Conservation (phyloP, 2,888 invertebrate species). For the Noctua pronuba region DNA sequence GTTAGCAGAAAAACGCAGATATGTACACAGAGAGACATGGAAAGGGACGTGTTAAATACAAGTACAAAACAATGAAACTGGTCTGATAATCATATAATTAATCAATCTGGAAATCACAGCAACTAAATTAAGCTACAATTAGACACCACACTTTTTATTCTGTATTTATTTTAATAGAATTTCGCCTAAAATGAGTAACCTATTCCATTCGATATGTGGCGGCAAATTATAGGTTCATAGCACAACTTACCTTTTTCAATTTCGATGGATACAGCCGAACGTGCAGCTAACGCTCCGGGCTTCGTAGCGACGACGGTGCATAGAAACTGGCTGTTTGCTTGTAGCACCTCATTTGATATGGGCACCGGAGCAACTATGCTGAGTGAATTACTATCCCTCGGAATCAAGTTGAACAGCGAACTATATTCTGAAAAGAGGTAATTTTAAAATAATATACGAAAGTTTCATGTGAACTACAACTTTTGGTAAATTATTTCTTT, state of each 20-base stretch:
- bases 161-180: neutral
- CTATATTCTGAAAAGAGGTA: conserved; percentile 64
- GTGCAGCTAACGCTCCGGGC: conserved; percentile 56
- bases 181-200: neutral
- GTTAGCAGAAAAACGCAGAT: neutral
- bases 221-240: too few relatives aligned
- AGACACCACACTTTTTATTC: neutral
- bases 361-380: conserved; percentile 45
- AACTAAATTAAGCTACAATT: neutral
- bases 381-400: conserved; percentile 45
- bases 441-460: neutral
- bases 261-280: conserved; percentile 71
- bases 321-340: conserved; percentile 68
- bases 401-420: conserved; percentile 60
- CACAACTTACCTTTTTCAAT: conserved; percentile 69
- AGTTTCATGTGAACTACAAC: conserved; percentile 8
- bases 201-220: neutral
- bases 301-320: conserved; percentile 71
- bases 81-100: neutral
- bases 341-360: conserved; percentile 67
- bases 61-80: neutral
- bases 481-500: neutral
- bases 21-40: neutral
- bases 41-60: neutral
- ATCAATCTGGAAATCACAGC: neutral